Conservation (phyloP, 2,113 vertebrate species). For the Etheostoma cragini region DNA sequence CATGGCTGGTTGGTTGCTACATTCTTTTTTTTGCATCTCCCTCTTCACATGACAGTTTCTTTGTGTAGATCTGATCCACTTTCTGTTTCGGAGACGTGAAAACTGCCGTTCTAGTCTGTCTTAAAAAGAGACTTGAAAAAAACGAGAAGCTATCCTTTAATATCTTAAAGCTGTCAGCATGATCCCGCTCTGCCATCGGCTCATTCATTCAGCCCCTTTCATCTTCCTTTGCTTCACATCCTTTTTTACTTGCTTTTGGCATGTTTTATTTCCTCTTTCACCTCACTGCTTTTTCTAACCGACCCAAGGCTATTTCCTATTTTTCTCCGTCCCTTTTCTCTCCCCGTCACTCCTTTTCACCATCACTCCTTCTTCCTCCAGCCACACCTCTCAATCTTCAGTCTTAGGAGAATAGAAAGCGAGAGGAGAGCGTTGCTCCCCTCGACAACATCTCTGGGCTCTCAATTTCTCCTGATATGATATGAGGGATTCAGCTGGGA, state of each 20-base stretch:
- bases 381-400: slow-evolving; percentile 63
- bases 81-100: not conserved
- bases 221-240: slow-evolving; percentile 25
- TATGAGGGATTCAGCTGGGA: slow-evolving; percentile 43
- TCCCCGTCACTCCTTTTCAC: slow-evolving; percentile 47
- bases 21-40: not conserved
- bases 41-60: slow-evolving; percentile 20
- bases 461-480: slow-evolving; percentile 60
- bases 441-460: slow-evolving; percentile 24
- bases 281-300: slow-evolving; percentile 26
- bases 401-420: slow-evolving; percentile 49
- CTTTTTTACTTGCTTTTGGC: slow-evolving; percentile 11
- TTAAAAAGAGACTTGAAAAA: not conserved
- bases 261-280: slow-evolving; percentile 28
- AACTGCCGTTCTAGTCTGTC: not conserved
- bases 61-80: not conserved
- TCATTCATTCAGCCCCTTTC: slow-evolving; percentile 13
- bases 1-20: slow-evolving; percentile 18
- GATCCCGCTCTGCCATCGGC: not conserved
- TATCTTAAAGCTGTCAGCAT: not conserved
- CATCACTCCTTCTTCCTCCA: slow-evolving; percentile 55
- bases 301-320: slow-evolving; percentile 50
- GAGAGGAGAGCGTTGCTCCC: slow-evolving; percentile 34
- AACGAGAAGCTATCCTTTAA: not conserved
- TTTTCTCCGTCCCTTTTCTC: slow-evolving; percentile 48